Evolutionary conservation across 2,888 invertebrate species (phyloP).

Genomic region (Drosophila koepferae): DNA sequence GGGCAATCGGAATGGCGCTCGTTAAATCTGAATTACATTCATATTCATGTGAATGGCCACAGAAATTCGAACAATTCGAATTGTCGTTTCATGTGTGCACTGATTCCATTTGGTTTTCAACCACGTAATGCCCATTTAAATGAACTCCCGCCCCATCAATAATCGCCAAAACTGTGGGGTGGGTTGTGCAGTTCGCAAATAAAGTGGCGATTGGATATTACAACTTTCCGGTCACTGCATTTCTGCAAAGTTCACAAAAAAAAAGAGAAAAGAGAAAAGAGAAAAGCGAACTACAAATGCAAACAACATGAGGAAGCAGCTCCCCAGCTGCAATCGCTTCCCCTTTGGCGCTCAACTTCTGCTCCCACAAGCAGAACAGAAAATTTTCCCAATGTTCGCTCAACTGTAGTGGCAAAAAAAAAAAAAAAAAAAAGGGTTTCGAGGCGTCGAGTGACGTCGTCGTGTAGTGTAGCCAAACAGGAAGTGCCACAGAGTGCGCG

Average conservation of each 20-base stretch:
- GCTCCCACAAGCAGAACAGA: slow-evolving; percentile 75
- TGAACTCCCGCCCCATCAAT: slow-evolving; percentile 42
- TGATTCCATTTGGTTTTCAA: slow-evolving; percentile 40
- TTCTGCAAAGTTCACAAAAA: slow-evolving; percentile 79
- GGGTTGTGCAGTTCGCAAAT: slow-evolving; percentile 50
- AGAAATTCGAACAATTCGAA: slow-evolving; percentile 23
- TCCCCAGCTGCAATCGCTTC: neutral
- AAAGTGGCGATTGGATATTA: slow-evolving; percentile 80
- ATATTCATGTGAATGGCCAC: slow-evolving; percentile 30
- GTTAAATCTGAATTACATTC: slow-evolving; percentile 40
- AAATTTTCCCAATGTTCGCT: slow-evolving; percentile 75
- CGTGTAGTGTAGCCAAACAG: slow-evolving; percentile 59
- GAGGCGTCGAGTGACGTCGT: slow-evolving; percentile 45
- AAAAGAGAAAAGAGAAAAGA: too few relatives aligned
- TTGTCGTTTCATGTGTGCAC: slow-evolving; percentile 34
- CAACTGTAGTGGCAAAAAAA: slow-evolving; percentile 72
- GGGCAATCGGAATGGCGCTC: slow-evolving; percentile 3
- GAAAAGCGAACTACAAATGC: slow-evolving; percentile 6
- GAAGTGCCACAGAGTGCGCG: slow-evolving; percentile 47
- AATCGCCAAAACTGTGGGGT: neutral
- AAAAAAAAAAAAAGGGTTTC: slow-evolving; percentile 39
- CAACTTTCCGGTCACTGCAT: slow-evolving; percentile 80
- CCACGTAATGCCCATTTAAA: slow-evolving; percentile 76
- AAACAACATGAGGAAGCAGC: neutral
- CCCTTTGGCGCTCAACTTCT: slow-evolving; percentile 46